phyloP scores from a whole-genome alignment of 2,888 invertebrate species.

The Bombylius discolor region DNA sequence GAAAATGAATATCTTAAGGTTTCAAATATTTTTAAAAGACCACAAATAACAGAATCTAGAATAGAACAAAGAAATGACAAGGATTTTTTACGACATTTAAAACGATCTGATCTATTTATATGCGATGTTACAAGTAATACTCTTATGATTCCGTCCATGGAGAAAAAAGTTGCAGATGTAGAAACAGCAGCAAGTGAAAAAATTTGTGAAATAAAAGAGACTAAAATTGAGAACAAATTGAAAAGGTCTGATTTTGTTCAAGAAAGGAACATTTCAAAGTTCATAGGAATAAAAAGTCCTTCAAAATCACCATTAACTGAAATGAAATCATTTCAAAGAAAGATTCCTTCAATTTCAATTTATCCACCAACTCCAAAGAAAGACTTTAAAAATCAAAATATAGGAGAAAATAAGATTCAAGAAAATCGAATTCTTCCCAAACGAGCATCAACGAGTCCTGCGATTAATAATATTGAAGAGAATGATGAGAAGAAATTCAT shows the following conservation, averaged over 20 bases:
- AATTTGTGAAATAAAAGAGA: too few species aligned
- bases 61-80: not conserved
- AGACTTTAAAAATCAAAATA: not conserved
- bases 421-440: too few species aligned
- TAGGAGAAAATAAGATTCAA: not conserved
- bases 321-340: too few species aligned
- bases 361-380: constrained; percentile 3
- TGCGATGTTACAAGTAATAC: constrained; percentile 24
- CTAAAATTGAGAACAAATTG: too few species aligned
- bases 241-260: not conserved
- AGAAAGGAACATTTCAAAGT: not conserved
- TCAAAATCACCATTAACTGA: too few species aligned
- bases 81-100: not conserved
- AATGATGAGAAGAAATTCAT: constrained; percentile 30
- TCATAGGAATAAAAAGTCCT: too few species aligned
- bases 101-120: constrained; percentile 28
- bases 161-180: not conserved
- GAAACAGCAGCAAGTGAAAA: not conserved
- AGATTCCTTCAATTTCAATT: constrained; percentile 1
- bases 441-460: too few species aligned
- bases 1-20: constrained; percentile 14
- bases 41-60: not conserved
- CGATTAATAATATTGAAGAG: not conserved
- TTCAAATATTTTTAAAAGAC: constrained; percentile 9
- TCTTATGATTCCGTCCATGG: constrained; percentile 16